phyloP scores from a whole-genome alignment of 2,888 invertebrate genomes.

The Polymixis flavicincta region DNA sequence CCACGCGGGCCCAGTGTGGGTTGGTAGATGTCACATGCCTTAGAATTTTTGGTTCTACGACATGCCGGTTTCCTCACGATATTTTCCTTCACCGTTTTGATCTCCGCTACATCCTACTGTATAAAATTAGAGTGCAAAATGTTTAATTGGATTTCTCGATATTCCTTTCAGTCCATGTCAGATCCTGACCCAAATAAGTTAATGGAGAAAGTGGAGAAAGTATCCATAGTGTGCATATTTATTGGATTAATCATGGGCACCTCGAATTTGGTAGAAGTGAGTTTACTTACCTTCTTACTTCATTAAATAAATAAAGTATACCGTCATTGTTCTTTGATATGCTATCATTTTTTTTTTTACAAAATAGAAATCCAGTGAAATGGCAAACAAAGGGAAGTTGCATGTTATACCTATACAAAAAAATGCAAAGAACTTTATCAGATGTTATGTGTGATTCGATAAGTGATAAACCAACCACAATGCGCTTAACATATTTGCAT shows the following conservation, averaged over 20 bases:
- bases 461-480: not conserved
- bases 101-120: not conserved
- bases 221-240: conserved; percentile 69
- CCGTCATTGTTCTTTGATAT: not conserved
- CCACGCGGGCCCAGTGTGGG: too few species aligned
- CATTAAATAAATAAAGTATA: not conserved
- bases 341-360: not conserved
- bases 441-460: not conserved
- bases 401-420: not conserved
- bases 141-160: conserved; percentile 2
- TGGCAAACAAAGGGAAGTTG: not conserved
- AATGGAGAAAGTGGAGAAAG: conserved; percentile 71
- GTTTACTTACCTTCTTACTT: conserved; percentile 1
- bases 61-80: too few species aligned
- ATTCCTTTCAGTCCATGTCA: conserved; percentile 74
- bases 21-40: too few species aligned
- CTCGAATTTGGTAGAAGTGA: conserved; percentile 75
- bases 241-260: conserved; percentile 75
- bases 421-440: not conserved
- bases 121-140: not conserved
- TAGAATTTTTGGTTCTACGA: too few species aligned
- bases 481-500: not conserved
- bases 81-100: too few species aligned
- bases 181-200: conserved; percentile 68
- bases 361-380: not conserved